Conservation (phyloP, 2,888 invertebrate species). For the Latrodectus elegans region DNA sequence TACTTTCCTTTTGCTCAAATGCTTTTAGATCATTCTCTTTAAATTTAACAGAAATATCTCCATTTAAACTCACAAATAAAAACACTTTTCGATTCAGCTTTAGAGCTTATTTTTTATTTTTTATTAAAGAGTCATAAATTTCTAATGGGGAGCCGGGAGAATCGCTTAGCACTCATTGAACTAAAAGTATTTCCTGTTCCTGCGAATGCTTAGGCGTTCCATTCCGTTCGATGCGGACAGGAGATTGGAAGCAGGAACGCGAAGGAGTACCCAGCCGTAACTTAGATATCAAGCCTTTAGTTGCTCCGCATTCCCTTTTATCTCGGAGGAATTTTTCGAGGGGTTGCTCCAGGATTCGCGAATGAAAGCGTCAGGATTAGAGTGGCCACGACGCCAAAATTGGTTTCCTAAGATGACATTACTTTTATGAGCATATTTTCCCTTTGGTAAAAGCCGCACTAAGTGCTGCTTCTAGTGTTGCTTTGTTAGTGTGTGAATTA, state of each 20-base stretch:
- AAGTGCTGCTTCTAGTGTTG: background rate
- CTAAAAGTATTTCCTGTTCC: conserved; percentile 12
- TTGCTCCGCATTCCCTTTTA: conserved; percentile 28
- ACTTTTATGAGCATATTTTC: conserved; percentile 18
- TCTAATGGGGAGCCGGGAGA: background rate
- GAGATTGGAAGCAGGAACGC: background rate
- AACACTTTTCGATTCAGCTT: too few species aligned
- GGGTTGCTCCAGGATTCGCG: background rate
- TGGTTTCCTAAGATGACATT: conserved; percentile 22
- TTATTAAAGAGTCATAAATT: background rate
- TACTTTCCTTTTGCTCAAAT: too few species aligned
- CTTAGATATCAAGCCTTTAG: conserved; percentile 20
- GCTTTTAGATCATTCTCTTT: too few species aligned
- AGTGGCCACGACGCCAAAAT: conserved; percentile 23
- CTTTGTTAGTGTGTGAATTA: background rate
- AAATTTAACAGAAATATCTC: too few species aligned
- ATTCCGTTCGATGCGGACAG: background rate
- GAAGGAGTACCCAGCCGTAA: conserved; percentile 27
- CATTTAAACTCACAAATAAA: too few species aligned
- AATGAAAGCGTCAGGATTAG: conserved; percentile 13
- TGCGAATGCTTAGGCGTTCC: conserved; percentile 16
- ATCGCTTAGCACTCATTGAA: background rate
- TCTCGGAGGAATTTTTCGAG: conserved; percentile 3
- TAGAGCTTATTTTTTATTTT: too few species aligned
- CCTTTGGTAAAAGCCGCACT: background rate